Percentiles rank a stretch among this genome's conserved stretches.
Evolutionary conservation across 2,113 vertebrate species (phyloP).

Genomic region (Benitochromis conjunctus): DNA sequence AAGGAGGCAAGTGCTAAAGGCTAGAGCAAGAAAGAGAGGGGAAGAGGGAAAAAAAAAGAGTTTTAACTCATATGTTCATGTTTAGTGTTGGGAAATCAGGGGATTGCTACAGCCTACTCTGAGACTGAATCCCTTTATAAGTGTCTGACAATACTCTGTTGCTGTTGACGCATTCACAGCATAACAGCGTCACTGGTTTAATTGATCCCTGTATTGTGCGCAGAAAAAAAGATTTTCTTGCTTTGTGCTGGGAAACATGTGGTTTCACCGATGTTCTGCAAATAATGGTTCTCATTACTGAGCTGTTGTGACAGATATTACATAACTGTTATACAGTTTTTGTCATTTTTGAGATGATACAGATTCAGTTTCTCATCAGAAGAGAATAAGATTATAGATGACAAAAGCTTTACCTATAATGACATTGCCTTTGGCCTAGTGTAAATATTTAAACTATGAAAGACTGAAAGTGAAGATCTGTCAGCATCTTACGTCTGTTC

Average conservation of each 20-base stretch:
- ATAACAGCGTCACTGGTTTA: slow-evolving; percentile 27
- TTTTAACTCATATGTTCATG: not conserved
- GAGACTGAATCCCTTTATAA: not conserved
- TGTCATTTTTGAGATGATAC: not conserved
- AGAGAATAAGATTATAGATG: not conserved
- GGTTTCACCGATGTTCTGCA: not conserved
- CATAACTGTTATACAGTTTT: not conserved
- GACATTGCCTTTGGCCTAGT: not conserved
- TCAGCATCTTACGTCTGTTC: not conserved
- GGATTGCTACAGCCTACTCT: slow-evolving; percentile 10
- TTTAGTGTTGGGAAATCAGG: slow-evolving; percentile 50
- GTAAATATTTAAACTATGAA: not conserved
- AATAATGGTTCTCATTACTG: not conserved
- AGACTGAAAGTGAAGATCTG: not conserved
- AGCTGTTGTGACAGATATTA: not conserved
- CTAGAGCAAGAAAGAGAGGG: not conserved
- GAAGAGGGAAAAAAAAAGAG: not conserved
- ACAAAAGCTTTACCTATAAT: not conserved
- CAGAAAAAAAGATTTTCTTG: not conserved
- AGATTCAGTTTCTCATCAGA: not conserved
- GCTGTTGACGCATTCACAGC: slow-evolving; percentile 42
- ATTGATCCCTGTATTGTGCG: slow-evolving; percentile 13
- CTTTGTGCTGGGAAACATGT: not conserved
- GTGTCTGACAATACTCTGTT: not conserved
- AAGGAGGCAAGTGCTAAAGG: slow-evolving; percentile 27